These are phyloP conservation scores for Lucifuga dentata DNA, from an alignment of 2,113 vertebrate species.

Conservation along the genomic window DNA sequence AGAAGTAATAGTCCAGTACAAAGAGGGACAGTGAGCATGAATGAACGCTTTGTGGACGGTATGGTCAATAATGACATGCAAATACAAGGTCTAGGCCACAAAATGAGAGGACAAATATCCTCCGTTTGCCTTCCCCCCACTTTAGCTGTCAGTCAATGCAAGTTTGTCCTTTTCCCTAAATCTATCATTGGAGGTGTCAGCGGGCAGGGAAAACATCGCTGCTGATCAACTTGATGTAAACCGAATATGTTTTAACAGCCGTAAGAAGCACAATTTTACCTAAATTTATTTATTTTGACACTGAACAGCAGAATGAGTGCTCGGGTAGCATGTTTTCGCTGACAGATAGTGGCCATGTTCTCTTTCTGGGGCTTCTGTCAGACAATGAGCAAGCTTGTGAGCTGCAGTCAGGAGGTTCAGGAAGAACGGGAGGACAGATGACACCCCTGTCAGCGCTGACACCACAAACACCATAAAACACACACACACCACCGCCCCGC, in stretches of 20 bases:
- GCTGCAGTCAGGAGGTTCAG: conserved; percentile 24
- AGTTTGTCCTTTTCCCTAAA: conserved; percentile 43
- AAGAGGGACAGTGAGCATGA: conserved; percentile 66
- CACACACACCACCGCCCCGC: conserved; percentile 26
- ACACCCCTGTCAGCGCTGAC: conserved; percentile 63
- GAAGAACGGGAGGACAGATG: conserved; percentile 39
- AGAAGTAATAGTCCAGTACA: conserved; percentile 34
- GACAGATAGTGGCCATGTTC: conserved; percentile 33
- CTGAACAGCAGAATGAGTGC: too few relatives aligned
- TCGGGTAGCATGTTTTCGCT: conserved; percentile 13
- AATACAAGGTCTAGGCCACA: conserved; percentile 79
- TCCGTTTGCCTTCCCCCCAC: conserved; percentile 63
- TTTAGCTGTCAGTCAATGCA: conserved; percentile 72
- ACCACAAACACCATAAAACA: conserved; percentile 52
- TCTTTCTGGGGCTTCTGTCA: conserved; percentile 47
- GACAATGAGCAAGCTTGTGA: conserved; percentile 45
- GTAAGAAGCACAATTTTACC: neutral
- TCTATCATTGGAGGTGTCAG: conserved; percentile 51
- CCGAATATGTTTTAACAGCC: neutral
- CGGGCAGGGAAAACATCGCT: conserved; percentile 28
- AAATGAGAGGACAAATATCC: conserved; percentile 82
- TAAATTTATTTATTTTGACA: neutral
- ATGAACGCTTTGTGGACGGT: conserved; percentile 75
- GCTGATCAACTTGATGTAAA: conserved; percentile 9
- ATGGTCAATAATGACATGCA: conserved; percentile 78